A percentile compares a stretch with the other conserved stretches of the same genome.
phyloP scores from a whole-genome alignment of 2,113 vertebrate species.

The Raphicerus campestris region DNA sequence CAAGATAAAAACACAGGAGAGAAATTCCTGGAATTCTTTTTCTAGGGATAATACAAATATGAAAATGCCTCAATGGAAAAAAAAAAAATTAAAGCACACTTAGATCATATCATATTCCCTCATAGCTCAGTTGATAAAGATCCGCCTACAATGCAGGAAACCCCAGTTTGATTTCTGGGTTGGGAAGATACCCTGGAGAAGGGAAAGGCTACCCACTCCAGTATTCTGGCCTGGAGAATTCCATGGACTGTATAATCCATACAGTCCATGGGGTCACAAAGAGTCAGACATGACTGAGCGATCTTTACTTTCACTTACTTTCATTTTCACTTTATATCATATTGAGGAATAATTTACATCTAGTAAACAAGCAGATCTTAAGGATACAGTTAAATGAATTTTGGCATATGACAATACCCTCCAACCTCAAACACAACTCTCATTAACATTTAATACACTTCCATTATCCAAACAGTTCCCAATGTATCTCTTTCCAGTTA shows the following conservation, averaged over 20 bases:
- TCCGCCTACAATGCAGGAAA: background rate
- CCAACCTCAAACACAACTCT: background rate
- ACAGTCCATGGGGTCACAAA: background rate
- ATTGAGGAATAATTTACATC: slow-evolving; percentile 13
- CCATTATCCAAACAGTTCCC: background rate
- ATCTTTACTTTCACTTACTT: background rate
- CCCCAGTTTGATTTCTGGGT: background rate
- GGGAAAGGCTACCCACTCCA: background rate
- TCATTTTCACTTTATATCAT: background rate
- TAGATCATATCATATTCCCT: background rate
- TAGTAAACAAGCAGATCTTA: background rate
- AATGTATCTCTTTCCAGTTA: background rate
- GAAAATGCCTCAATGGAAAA: background rate
- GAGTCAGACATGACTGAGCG: background rate
- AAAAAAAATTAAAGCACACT: background rate
- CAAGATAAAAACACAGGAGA: background rate
- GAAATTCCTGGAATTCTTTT: background rate
- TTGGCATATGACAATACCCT: background rate
- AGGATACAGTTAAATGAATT: background rate
- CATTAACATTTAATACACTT: slow-evolving; percentile 6
- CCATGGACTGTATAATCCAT: background rate
- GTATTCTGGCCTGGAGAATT: background rate
- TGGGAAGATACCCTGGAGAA: background rate
- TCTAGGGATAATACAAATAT: background rate
- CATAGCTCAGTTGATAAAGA: background rate